These are phyloP conservation scores for Schizotus pectinicornis DNA, from an alignment of 2,888 invertebrate species.

Conservation along the genomic window DNA sequence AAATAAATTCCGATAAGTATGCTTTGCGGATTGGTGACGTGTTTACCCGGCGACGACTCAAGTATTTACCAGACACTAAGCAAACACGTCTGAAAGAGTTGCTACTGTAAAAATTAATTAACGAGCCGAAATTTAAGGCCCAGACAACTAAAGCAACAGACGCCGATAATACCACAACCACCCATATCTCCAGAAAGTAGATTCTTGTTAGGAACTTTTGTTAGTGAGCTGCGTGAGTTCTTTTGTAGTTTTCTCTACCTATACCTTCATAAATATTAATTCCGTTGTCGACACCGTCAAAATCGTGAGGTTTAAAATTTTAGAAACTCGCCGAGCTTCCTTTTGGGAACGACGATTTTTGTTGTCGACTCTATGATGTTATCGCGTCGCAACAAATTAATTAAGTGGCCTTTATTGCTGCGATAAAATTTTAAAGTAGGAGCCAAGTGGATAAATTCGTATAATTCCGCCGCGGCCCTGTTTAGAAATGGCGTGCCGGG, in stretches of 20 bases:
- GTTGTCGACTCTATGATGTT: neutral
- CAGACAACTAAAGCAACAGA: conserved; percentile 8
- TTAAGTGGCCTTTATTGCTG: conserved; percentile 12
- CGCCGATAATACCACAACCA: conserved; percentile 12
- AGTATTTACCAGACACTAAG: conserved; percentile 20
- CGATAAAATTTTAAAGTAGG: conserved; percentile 22
- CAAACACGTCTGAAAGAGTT: conserved; percentile 25
- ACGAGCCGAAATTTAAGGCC: conserved; percentile 19
- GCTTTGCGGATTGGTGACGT: conserved; percentile 25
- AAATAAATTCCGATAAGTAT: conserved; percentile 22
- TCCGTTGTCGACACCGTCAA: conserved; percentile 10
- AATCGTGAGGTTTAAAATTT: conserved; percentile 9
- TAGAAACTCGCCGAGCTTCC: conserved; percentile 1
- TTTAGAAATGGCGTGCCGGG: conserved; percentile 1
- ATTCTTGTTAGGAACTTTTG: conserved; percentile 27
- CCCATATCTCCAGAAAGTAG: conserved; percentile 13
- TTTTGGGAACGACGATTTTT: neutral
- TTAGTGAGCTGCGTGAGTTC: conserved; percentile 10
- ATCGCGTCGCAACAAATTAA: conserved; percentile 15
- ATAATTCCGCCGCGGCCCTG: neutral
- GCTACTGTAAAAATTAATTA: conserved; percentile 8
- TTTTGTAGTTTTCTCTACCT: conserved; percentile 23
- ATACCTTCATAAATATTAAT: conserved; percentile 29
- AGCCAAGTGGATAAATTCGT: neutral
- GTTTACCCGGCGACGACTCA: conserved; percentile 22